Conservation (phyloP, 2,113 vertebrate species). For the Microtus montanus region DNA sequence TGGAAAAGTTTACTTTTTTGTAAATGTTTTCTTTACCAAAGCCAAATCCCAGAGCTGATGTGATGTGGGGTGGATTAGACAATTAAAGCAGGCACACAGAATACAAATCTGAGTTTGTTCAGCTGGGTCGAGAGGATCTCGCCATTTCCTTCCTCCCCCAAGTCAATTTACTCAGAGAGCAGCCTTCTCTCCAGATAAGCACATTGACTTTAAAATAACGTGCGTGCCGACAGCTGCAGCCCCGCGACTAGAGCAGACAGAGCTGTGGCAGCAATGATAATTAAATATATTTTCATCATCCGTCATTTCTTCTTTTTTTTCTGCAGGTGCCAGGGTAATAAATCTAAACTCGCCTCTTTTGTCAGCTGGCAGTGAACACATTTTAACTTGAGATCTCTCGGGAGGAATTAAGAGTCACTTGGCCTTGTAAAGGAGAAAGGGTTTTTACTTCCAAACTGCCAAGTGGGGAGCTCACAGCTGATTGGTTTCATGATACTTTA, state of each 20-base stretch:
- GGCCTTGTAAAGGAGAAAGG: conserved; percentile 80
- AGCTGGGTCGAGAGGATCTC: conserved; percentile 83
- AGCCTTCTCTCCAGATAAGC: conserved; percentile 88
- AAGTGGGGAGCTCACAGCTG: conserved; percentile 65
- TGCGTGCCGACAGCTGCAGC: conserved; percentile 86
- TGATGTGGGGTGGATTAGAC: conserved; percentile 51
- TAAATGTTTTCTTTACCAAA: conserved; percentile 72
- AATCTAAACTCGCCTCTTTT: conserved; percentile 79
- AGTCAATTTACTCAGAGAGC: conserved; percentile 86
- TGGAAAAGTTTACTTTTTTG: conserved; percentile 66
- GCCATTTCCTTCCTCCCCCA: conserved; percentile 81
- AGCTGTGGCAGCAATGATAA: conserved; percentile 92
- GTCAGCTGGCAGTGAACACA: conserved; percentile 80
- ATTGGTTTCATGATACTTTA: conserved; percentile 71
- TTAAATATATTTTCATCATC: conserved; percentile 90
- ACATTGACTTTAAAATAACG: conserved; percentile 87
- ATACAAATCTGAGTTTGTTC: conserved; percentile 85
- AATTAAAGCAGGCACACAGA: conserved; percentile 82
- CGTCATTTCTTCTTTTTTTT: conserved; percentile 75
- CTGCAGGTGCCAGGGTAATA: conserved; percentile 85
- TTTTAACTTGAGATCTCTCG: conserved; percentile 75
- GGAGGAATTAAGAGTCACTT: conserved; percentile 80
- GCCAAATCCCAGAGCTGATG: conserved; percentile 40
- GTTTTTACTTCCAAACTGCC: conserved; percentile 69
- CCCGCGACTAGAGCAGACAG: conserved; percentile 88